These are phyloP conservation scores for Trachelus iudaicus DNA, from an alignment of 2,888 invertebrate species.

Conservation along the genomic window DNA sequence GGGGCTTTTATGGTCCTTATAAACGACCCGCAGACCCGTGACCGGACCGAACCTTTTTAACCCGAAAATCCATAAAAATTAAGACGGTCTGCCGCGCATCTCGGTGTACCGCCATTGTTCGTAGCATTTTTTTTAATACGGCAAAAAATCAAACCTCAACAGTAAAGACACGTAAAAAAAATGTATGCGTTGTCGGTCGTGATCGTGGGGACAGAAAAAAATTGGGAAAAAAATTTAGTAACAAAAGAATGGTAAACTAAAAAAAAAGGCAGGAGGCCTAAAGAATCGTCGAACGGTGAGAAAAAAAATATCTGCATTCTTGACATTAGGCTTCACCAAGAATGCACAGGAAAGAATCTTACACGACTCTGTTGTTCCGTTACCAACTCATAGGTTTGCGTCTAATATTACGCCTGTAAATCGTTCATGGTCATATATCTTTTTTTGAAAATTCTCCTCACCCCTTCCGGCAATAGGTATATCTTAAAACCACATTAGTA, in stretches of 20 bases:
- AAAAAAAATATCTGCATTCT: background rate
- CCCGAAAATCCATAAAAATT: slow-evolving; percentile 54
- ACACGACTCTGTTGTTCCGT: background rate
- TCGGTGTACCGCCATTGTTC: slow-evolving; percentile 41
- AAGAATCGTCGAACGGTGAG: background rate
- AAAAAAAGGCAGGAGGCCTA: background rate
- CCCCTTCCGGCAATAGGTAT: slow-evolving; percentile 1
- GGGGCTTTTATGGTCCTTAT: slow-evolving; percentile 18
- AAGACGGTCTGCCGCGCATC: slow-evolving; percentile 38
- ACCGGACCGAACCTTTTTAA: slow-evolving; percentile 37
- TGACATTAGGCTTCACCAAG: background rate
- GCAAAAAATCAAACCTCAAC: slow-evolving; percentile 46
- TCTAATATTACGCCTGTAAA: slow-evolving; percentile 16
- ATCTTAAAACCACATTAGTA: background rate
- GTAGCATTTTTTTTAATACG: slow-evolving; percentile 30
- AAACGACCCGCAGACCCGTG: slow-evolving; percentile 14
- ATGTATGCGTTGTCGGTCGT: slow-evolving; percentile 7
- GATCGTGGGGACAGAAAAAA: slow-evolving; percentile 5
- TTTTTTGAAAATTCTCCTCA: slow-evolving; percentile 4
- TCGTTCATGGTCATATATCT: slow-evolving; percentile 15
- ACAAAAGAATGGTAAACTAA: background rate
- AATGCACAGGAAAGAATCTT: background rate
- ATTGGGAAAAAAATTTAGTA: slow-evolving; percentile 11
- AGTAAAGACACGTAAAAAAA: slow-evolving; percentile 24
- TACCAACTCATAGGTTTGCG: slow-evolving; percentile 8